A percentile compares a stretch with the other conserved stretches of the same genome.
Conservation (phyloP, 2,888 invertebrate genomes). For the Cremastinae sp. region DNA sequence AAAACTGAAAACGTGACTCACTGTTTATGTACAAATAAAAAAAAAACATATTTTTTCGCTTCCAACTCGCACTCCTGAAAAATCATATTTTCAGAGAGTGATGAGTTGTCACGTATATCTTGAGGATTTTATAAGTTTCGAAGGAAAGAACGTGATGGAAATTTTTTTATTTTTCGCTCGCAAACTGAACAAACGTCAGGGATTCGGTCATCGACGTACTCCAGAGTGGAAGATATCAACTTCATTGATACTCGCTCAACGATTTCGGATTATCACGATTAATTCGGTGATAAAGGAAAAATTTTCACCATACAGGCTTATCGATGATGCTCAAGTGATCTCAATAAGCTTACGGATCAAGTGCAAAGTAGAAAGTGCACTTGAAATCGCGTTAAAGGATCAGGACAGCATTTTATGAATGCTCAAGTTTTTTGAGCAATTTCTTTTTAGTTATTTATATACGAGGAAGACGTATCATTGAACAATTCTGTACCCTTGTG, state of each 20-base stretch:
- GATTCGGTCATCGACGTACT: not conserved
- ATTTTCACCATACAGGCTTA: conserved; percentile 1
- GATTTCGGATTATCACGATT: conserved; percentile 13
- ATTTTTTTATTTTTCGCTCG: conserved; percentile 14
- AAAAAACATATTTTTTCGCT: conserved; percentile 13
- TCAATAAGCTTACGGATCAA: conserved; percentile 8
- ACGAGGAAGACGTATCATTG: not conserved
- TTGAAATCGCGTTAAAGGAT: conserved; percentile 24
- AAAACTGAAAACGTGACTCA: conserved; percentile 18
- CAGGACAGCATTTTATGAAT: conserved; percentile 14
- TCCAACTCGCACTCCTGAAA: not conserved
- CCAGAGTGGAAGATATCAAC: not conserved
- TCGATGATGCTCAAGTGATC: not conserved
- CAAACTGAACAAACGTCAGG: conserved; percentile 16
- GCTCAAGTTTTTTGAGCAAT: not conserved
- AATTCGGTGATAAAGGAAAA: conserved; percentile 5
- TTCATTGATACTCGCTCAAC: conserved; percentile 16
- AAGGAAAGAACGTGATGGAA: not conserved
- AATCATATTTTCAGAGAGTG: not conserved
- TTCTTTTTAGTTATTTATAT: not conserved
- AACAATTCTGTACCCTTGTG: not conserved
- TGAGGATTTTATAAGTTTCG: not conserved
- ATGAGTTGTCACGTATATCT: not conserved
- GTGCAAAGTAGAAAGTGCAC: conserved; percentile 6
- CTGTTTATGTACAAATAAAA: conserved; percentile 12